These are phyloP conservation scores for Phoebastria nigripes DNA, from an alignment of 2,797 vertebrate genomes.

Conservation along the genomic window DNA sequence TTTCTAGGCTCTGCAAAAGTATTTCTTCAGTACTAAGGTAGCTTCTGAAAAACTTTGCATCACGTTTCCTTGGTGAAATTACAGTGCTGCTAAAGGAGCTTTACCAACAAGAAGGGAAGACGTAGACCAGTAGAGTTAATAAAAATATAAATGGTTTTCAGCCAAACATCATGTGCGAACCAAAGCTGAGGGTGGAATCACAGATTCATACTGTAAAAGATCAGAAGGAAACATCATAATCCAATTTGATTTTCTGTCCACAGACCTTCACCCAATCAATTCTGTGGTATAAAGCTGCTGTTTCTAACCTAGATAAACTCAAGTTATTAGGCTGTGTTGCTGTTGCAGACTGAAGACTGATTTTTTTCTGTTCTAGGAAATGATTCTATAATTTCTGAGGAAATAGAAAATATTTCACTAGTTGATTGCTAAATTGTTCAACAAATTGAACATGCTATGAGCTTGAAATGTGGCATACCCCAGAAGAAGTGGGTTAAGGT, in stretches of 20 bases:
- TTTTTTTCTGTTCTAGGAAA: background rate
- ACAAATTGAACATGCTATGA: background rate
- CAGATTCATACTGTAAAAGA: constrained; percentile 24
- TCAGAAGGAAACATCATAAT: constrained; percentile 52
- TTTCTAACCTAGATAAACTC: constrained; percentile 34
- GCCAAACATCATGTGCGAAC: background rate
- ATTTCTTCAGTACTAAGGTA: background rate
- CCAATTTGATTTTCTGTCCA: constrained; percentile 62
- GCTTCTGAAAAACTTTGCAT: background rate
- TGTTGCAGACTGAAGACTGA: background rate
- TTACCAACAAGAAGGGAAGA: background rate
- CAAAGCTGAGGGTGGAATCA: constrained; percentile 5
- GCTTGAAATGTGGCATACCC: background rate
- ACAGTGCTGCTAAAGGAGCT: background rate
- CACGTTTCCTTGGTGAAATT: background rate
- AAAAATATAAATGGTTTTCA: constrained; percentile 19
- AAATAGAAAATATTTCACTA: constrained; percentile 14
- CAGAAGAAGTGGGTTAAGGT: background rate
- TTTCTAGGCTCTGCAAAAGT: background rate
- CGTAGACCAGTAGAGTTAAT: background rate
- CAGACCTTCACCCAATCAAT: constrained; percentile 49
- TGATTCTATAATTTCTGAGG: constrained; percentile 15
- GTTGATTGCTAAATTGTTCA: constrained; percentile 11
- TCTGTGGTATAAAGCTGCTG: constrained; percentile 4
- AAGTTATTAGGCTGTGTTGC: constrained; percentile 13